These are phyloP conservation scores for Parambassis ranga DNA, from an alignment of 2,797 vertebrate species.

Conservation along the genomic window DNA sequence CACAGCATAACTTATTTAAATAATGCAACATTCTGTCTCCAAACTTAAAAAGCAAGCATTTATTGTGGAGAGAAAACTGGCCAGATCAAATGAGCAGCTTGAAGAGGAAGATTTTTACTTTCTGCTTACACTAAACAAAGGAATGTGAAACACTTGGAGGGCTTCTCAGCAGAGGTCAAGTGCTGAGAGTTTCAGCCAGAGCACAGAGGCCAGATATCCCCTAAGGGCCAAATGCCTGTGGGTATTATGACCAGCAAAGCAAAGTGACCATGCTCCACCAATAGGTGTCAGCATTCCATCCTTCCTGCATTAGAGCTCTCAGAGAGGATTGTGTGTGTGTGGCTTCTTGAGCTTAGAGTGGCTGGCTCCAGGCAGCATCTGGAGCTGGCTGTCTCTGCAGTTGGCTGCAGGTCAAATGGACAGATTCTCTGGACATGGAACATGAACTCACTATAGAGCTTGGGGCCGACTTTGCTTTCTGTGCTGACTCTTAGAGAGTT, in stretches of 20 bases:
- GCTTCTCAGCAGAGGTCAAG: constrained; percentile 59
- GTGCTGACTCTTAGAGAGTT: constrained; percentile 30
- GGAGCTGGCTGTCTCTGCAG: constrained; percentile 37
- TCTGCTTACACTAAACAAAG: constrained; percentile 39
- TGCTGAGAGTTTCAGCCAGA: constrained; percentile 42
- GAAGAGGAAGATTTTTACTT: constrained; percentile 12
- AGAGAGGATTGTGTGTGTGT: constrained; percentile 23
- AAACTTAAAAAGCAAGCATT: constrained; percentile 40
- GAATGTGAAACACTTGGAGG: constrained; percentile 56
- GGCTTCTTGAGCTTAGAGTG: constrained; percentile 13
- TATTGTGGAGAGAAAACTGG: constrained; percentile 24
- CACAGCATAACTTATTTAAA: constrained; percentile 33
- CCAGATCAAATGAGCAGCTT: constrained; percentile 30
- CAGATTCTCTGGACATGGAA: constrained; percentile 27
- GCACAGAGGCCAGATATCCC: constrained; percentile 45
- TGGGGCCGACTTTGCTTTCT: constrained; percentile 7
- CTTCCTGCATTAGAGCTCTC: constrained; percentile 22
- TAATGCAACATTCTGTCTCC: constrained; percentile 28
- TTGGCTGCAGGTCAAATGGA: constrained; percentile 47
- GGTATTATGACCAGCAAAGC: constrained; percentile 37
- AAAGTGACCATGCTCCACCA: constrained; percentile 63
- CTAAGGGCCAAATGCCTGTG: constrained; percentile 47
- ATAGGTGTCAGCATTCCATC: constrained; percentile 78
- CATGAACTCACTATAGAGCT: constrained; percentile 40
- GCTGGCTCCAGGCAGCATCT: constrained; percentile 45